phyloP scores from a whole-genome alignment of 2,113 vertebrate genomes.

The Ancistrus triradiatus region DNA sequence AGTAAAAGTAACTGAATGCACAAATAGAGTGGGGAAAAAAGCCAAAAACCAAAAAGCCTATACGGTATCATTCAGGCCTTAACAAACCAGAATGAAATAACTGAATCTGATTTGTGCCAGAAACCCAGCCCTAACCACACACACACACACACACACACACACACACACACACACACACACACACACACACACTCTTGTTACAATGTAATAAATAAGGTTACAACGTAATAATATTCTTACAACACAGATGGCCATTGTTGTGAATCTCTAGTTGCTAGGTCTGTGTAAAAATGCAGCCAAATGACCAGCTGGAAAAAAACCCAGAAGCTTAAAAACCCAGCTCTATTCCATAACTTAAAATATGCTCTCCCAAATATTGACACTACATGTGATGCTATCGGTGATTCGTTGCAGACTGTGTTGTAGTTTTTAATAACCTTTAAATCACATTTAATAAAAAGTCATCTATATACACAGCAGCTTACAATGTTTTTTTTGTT shows the following conservation, averaged over 20 bases:
- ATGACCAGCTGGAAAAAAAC: too few species aligned
- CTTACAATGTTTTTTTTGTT: too few species aligned
- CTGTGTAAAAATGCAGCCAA: too few species aligned
- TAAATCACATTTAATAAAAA: too few species aligned
- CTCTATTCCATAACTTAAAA: too few species aligned
- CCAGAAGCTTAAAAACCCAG: too few species aligned
- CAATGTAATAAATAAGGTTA: not conserved
- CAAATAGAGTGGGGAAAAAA: not conserved
- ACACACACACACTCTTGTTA: not conserved
- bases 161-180: not conserved
- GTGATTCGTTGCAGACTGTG: too few species aligned
- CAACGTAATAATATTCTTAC: not conserved
- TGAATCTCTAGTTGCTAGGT: not conserved
- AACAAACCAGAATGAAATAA: not conserved
- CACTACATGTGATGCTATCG: too few species aligned
- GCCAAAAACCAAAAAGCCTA: not conserved
- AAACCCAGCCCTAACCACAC: not conserved
- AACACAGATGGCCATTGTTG: not conserved
- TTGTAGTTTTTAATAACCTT: too few species aligned
- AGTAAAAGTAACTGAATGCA: not conserved
- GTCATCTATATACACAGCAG: too few species aligned
- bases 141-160: not conserved
- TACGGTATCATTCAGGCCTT: not conserved
- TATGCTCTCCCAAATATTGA: too few species aligned
- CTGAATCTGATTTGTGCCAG: not conserved